These are phyloP conservation scores for Scomber japonicus DNA, from an alignment of 2,113 vertebrate species.

Conservation along the genomic window DNA sequence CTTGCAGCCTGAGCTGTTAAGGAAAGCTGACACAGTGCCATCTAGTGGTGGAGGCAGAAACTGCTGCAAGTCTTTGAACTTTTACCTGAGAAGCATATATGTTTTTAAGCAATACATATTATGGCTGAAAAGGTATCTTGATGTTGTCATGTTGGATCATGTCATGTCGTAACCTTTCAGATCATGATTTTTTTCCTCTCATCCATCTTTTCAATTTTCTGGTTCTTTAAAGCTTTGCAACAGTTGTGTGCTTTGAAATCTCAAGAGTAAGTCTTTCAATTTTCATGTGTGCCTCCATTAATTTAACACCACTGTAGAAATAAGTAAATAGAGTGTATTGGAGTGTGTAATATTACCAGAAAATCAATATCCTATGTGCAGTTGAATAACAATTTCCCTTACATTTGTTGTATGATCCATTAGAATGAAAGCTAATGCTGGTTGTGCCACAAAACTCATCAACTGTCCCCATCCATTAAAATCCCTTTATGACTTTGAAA, in stretches of 20 bases:
- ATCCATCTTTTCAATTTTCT: background rate
- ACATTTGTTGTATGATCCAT: conserved; percentile 56
- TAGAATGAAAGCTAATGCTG: conserved; percentile 70
- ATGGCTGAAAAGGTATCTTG: background rate
- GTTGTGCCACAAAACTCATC: conserved; percentile 65
- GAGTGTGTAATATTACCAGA: conserved; percentile 46
- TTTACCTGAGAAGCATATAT: background rate
- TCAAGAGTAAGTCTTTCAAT: conserved; percentile 36
- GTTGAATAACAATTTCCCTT: conserved; percentile 52
- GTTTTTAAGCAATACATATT: background rate
- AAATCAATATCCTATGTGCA: conserved; percentile 56
- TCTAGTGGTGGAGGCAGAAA: conserved; percentile 72
- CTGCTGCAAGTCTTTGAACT: background rate
- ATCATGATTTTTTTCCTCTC: conserved; percentile 8
- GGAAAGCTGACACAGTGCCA: conserved; percentile 81
- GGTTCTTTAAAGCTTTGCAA: conserved; percentile 13
- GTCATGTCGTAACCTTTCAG: background rate
- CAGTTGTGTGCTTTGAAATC: background rate
- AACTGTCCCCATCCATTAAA: conserved; percentile 67
- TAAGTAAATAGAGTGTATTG: conserved; percentile 47
- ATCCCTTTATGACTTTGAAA: conserved; percentile 66
- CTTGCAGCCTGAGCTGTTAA: conserved; percentile 20
- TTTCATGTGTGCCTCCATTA: conserved; percentile 45
- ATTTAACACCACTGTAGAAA: conserved; percentile 46
- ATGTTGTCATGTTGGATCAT: background rate